Base-by-base conservation (phyloP, 2,797 vertebrate genomes). In the Gallinago nigripennis region DNA sequence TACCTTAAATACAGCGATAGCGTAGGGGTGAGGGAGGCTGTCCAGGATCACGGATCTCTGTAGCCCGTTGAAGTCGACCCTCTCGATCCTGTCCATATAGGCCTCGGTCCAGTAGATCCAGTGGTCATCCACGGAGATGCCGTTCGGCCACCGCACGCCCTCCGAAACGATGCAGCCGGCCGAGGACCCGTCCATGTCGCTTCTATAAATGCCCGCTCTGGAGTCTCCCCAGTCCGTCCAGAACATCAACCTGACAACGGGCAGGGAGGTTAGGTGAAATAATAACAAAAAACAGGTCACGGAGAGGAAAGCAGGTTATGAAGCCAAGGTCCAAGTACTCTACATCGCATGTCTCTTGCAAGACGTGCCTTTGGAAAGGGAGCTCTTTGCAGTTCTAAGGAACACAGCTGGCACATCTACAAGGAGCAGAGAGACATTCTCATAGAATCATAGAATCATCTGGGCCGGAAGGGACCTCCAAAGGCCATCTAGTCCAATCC, bases 31-130 rank as follows among this genome's bases (percentile, higher is more conserved):
- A 1, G 99, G 99, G 54, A 99, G 98, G 35, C 98, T 99, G 94
- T 99, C 98, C 97, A 99, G 97, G 56, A 99, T 98, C 71, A 99
- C 98, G 0, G 97, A 98, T 88, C 99, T 98, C 95, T 98, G 98
- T 79, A 97, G 96, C 16, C 99, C 99, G 0, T 57, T 97, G 94
- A 99, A 99, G 77, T 99, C 98, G 0, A 99, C 98, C 81, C 99
- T 98, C 97, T 99, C 99, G 0, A 99, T 99, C 89, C 99, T 99
- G 96, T 99, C 99, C 93, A 99, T 99, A 71, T 98, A 99, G 43
- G 99, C 99, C 39, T 99, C 99, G 0, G 99, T 99, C 99, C 99
- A 99, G 96, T 99, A 99, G 89, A 99, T 98, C 99, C 99, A 99
- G 72, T 69, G 98, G 21, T 99, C 99, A 1, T 99, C 99, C 10